These are phyloP conservation scores for Psittacus erithacus DNA, from an alignment of 2,113 vertebrate genomes.

Conservation along the genomic window DNA sequence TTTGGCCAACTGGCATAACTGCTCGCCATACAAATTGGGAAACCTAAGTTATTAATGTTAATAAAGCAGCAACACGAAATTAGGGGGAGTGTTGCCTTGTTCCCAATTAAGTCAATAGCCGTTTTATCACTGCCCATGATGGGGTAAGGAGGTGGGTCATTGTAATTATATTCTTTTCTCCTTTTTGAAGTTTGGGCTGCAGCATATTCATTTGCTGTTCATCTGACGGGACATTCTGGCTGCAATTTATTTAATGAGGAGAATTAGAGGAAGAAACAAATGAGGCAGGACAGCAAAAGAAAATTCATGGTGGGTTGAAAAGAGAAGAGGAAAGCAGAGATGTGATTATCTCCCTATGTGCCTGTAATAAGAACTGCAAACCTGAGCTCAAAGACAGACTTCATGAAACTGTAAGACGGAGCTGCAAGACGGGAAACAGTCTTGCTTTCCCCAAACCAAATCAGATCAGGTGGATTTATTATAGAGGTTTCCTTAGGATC, in stretches of 20 bases:
- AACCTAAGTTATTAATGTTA: background rate
- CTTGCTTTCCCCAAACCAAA: background rate
- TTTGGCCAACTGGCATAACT: background rate
- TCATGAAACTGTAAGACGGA: background rate
- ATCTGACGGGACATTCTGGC: constrained; percentile 3
- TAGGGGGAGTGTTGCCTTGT: background rate
- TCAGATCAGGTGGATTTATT: background rate
- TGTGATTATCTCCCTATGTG: background rate
- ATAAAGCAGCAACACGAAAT: background rate
- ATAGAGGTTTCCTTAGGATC: background rate
- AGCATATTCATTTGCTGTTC: constrained; percentile 16
- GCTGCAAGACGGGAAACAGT: background rate
- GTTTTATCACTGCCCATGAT: background rate
- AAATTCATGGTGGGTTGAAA: constrained; percentile 9
- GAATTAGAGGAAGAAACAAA: constrained; percentile 41
- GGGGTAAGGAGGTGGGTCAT: background rate
- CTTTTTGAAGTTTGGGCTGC: constrained; percentile 12
- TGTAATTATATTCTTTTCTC: constrained; percentile 11
- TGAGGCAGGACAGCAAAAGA: background rate
- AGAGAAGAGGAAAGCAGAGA: background rate
- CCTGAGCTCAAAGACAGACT: background rate
- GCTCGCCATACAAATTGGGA: background rate
- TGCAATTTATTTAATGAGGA: constrained; percentile 54
- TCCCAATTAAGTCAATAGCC: background rate
- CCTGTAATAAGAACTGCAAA: background rate